Percentiles rank a stretch among this genome's conserved stretches.
Evolutionary conservation across 2,797 vertebrate species (phyloP).

Genomic region (Erpetoichthys calabaricus): DNA sequence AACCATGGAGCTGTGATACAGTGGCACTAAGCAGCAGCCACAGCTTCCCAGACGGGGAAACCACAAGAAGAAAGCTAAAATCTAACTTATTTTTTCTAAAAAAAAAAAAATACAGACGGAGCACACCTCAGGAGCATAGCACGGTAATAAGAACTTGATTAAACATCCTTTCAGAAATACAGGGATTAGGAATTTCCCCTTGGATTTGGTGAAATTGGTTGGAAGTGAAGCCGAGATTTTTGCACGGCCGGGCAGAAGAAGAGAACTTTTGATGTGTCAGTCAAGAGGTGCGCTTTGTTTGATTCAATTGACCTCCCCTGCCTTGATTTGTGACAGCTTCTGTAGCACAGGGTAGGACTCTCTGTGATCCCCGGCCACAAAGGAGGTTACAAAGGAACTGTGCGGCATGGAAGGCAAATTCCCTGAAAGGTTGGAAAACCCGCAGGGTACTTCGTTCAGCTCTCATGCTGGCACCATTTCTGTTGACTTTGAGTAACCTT

Average conservation of each 20-base stretch:
- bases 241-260: conserved; percentile 10
- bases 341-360: conserved; percentile 25
- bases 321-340: conserved; percentile 42
- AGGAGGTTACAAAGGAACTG: conserved; percentile 20
- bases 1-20: too few relatives aligned
- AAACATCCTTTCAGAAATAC: conserved; percentile 32
- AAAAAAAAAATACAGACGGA: background rate
- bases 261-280: conserved; percentile 36
- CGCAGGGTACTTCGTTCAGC: conserved; percentile 8
- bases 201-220: conserved; percentile 23
- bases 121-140: background rate
- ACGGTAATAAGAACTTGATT: conserved; percentile 31
- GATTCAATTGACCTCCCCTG: conserved; percentile 28
- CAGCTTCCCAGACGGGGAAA: too few relatives aligned
- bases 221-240: conserved; percentile 30
- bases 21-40: too few relatives aligned
- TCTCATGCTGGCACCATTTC: conserved; percentile 7
- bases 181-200: conserved; percentile 36
- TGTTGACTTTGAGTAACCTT: conserved; percentile 20
- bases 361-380: conserved; percentile 18
- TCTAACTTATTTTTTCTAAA: background rate
- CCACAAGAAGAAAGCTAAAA: too few relatives aligned
- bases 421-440: conserved; percentile 11
- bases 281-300: conserved; percentile 27
- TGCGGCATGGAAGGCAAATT: conserved; percentile 21